Base-by-base conservation (phyloP, 2,113 vertebrate genomes). In the Planiliza haematocheilus region DNA sequence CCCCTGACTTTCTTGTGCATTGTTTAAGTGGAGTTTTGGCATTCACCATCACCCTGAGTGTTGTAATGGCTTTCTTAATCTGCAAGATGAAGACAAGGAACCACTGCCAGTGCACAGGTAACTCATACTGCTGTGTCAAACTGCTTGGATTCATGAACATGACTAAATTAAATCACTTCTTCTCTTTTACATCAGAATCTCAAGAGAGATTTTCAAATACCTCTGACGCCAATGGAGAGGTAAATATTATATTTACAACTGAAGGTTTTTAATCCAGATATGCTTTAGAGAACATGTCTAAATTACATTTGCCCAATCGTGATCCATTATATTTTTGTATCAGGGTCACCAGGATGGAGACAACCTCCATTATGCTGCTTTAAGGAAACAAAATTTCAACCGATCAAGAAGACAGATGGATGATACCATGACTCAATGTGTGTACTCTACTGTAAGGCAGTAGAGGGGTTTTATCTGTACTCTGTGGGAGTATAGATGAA, bases 31-130 rank as follows among this genome's bases (percentile, higher is more conserved):
- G 55, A 16, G 61, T 41, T 13, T 42, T 72, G 30, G 20, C 16
- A 10, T 59, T 76, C 17, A 65, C 46, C 58, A 69, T 48, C 34
- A 24, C 38, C 20, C 17, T 74, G 14, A 17, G 48, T 42, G 7
- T 64, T 48, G 34, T 70, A 13, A 7, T 84, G 57, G 24, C 8
- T 39, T 17, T 64, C 14, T 53, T 8, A 7, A 0, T 77, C 11
- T 80, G 6, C 34, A 67, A 7, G 42, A 58, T 80, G 2, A 18
- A 1, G 1, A 72, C 55, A 20, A 69, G 14, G 3, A 42, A 8
- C 0, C 14, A 8, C 24, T 20, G 8, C 34, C 16, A 9, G 4
- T 18, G 1, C 18, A 8, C 7, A 62, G 76, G 81, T 83, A 48
- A 60, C 4, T 49, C 1, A 1, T n/a, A 8, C 8, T 7, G 24